These are phyloP conservation scores for Sebastes elongatus DNA, from an alignment of 2,797 vertebrate genomes.

Conservation along the genomic window DNA sequence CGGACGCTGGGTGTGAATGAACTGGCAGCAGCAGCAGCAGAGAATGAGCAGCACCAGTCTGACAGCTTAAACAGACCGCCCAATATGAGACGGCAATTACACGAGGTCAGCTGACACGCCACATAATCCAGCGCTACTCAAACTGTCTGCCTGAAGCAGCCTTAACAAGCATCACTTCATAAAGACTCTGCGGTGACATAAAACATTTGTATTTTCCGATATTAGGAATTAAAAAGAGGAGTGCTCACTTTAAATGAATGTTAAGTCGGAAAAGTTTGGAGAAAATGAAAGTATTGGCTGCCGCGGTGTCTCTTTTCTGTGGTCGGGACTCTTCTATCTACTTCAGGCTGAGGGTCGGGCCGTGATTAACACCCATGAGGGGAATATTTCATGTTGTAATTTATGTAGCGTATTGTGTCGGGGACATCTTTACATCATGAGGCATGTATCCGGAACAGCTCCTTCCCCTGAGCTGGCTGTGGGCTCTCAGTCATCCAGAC, in stretches of 20 bases:
- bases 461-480: constrained; percentile 40
- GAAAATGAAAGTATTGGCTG: not conserved
- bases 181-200: not conserved
- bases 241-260: not conserved
- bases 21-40: constrained; percentile 25
- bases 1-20: constrained; percentile 37
- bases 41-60: constrained; percentile 17
- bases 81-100: constrained; percentile 37
- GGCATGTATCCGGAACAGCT: constrained; percentile 35
- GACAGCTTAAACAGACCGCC: constrained; percentile 44
- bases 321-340: not conserved
- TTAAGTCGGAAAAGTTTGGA: not conserved
- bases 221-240: not conserved
- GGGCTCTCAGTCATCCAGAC: constrained; percentile 61
- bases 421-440: constrained; percentile 54
- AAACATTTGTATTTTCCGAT: not conserved
- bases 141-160: constrained; percentile 9
- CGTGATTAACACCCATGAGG: constrained; percentile 30
- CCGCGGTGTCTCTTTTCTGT: constrained; percentile 4
- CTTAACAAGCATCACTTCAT: constrained; percentile 18
- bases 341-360: not conserved
- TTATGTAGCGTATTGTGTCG: constrained; percentile 25
- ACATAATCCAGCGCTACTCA: constrained; percentile 16
- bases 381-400: constrained; percentile 36
- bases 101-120: constrained; percentile 35